Evolutionary conservation across 2,888 invertebrate genomes (phyloP).

Genomic region (Sthenelais limicola): DNA sequence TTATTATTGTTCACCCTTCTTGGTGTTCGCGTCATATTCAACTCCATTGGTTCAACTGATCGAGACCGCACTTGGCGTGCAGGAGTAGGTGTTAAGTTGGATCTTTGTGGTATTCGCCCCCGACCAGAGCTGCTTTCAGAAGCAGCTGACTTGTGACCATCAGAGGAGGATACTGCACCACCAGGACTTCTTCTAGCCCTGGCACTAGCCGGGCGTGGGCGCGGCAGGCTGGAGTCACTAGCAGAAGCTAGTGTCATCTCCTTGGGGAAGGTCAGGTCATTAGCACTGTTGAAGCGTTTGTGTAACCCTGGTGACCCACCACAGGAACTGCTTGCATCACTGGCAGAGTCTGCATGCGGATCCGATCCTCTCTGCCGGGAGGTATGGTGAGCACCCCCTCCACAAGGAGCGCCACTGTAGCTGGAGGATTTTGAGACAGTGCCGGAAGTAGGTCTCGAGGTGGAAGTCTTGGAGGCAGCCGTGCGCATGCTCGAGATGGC

Average conservation of each 20-base stretch:
- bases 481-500: slow-evolving; percentile 4
- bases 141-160: neutral
- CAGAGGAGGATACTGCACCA: neutral
- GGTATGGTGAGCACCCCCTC: no score
- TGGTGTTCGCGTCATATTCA: slow-evolving; percentile 7
- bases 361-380: no score
- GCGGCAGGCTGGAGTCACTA: slow-evolving; percentile 3
- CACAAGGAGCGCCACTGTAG: neutral
- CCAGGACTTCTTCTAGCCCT: slow-evolving; percentile 1
- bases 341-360: slow-evolving; percentile 4
- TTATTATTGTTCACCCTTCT: neutral
- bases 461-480: slow-evolving; percentile 9
- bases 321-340: slow-evolving; percentile 28
- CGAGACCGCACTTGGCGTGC: slow-evolving; percentile 8
- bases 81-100: neutral
- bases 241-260: slow-evolving; percentile 16
- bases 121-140: neutral
- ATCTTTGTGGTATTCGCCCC: slow-evolving; percentile 3
- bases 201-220: slow-evolving; percentile 18
- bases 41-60: slow-evolving; percentile 28
- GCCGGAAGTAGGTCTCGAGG: neutral
- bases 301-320: slow-evolving; percentile 18
- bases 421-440: neutral
- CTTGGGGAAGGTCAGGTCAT: slow-evolving; percentile 28
- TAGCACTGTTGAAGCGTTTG: slow-evolving; percentile 31